Evolutionary conservation across 37 sponge, comb jelly and placozoan genomes (phyloP), one percentile per base, ranked within the genome.

Genomic region (Diacarnus erythraeanus): DNA sequence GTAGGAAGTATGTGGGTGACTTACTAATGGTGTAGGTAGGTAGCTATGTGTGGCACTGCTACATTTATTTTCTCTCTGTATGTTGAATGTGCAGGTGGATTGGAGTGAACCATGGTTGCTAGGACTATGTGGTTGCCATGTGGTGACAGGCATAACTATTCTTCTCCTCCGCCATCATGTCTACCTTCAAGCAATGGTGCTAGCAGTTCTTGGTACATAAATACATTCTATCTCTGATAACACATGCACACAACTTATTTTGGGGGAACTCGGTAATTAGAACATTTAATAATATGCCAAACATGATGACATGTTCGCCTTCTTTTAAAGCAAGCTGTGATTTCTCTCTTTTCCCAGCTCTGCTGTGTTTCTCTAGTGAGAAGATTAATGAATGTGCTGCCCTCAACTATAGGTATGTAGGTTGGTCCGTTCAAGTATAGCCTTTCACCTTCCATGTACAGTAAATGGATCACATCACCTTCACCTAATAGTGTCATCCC

Each of bases 81-180:
- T 36, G 38, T n/a, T n/a, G n/a, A n/a, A n/a, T n/a, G 25, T 71
- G 5, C 71, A 87, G 88, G 77, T 87, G 44, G 84, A 87, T 25
- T 87, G 88, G 88, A 87, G 65, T 42, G 88, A 87, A 59, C 83
- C 77, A 20, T 87, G 83, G 88, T 54, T 87, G 36, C 22, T 81
- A 31, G 57, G 43, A 9, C 26, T 87, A 61, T 29, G 68, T 27
- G 77, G 63, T 6, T 87, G 81, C 71, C 88, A 87, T 63, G 23
- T 68, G 15, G 12, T 41, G 22, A 77, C 78, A 17, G 5, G 30
- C 20, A 25, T 81, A 27, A 18, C 72, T 25, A 81, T 87, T 31
- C 1, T 87, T n/a, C 58, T 82, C 38, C 58, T 57, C 2, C 51
- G 77, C 0, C 39, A 60, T 5, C 68, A 69, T 59, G 35, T 25